A percentile compares a stretch with the other conserved stretches of the same genome.
Conservation (phyloP, 2,797 vertebrate species). For the Schizothorax lantsangensis region DNA sequence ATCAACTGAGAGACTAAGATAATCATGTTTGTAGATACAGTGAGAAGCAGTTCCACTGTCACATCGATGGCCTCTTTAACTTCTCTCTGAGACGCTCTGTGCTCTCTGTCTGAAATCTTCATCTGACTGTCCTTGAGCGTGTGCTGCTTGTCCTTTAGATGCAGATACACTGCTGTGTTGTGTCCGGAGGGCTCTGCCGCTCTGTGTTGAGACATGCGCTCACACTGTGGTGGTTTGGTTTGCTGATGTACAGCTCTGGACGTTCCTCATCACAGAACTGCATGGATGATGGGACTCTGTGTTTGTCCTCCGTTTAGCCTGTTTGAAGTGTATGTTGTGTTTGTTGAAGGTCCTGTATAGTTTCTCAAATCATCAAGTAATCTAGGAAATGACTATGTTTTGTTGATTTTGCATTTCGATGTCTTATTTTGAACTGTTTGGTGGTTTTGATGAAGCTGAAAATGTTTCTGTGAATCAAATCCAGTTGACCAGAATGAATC, state of each 20-base stretch:
- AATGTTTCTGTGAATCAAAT: no score
- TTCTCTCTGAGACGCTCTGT: background rate
- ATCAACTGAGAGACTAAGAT: background rate
- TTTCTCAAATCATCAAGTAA: background rate
- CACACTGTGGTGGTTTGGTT: background rate
- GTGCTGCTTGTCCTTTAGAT: constrained; percentile 17
- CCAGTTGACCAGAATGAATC: no score
- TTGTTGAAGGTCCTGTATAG: background rate
- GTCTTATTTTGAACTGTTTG: no score
- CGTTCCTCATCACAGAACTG: no score
- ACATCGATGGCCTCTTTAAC: background rate
- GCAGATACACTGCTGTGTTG: background rate
- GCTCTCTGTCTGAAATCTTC: background rate
- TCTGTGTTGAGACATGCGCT: background rate
- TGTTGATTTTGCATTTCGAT: no score
- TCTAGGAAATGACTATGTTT: background rate
- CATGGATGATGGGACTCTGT: background rate
- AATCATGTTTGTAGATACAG: background rate
- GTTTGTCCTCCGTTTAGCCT: background rate
- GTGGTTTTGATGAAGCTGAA: no score
- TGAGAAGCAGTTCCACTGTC: background rate
- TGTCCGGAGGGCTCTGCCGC: constrained; percentile 8
- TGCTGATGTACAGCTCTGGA: background rate
- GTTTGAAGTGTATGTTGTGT: background rate
- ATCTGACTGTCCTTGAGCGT: background rate